These are phyloP conservation scores for Pelecanus crispus DNA, from an alignment of 2,113 vertebrate species.

Conservation along the genomic window DNA sequence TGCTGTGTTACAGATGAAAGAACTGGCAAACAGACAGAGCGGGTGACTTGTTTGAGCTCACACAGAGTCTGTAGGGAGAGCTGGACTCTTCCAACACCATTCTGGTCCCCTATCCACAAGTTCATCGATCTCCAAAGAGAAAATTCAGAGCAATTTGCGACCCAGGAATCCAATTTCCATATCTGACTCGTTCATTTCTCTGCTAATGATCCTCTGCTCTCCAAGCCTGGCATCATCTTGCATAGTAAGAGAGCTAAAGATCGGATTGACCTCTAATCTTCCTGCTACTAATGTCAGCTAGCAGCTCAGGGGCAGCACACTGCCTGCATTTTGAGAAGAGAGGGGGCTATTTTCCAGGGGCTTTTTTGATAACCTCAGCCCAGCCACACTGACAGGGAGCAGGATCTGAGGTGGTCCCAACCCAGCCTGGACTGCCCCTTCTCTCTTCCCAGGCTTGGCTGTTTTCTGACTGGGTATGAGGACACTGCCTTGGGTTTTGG, in stretches of 20 bases:
- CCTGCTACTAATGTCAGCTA: not conserved
- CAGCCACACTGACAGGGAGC: not conserved
- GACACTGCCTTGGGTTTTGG: not conserved
- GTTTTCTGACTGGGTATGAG: not conserved
- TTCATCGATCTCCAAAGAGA: not conserved
- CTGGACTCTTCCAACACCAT: not conserved
- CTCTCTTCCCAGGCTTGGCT: not conserved
- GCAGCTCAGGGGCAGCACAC: not conserved
- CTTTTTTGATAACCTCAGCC: not conserved
- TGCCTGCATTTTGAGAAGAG: not conserved
- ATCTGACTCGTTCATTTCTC: not conserved
- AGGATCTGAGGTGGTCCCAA: not conserved
- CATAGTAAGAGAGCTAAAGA: not conserved
- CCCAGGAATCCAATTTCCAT: not conserved
- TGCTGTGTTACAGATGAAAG: not conserved
- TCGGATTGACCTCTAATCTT: not conserved
- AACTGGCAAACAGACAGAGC: not conserved
- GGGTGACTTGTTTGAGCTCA: not conserved
- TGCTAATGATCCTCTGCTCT: not conserved
- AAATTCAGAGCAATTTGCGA: not conserved
- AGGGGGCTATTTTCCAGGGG: not conserved
- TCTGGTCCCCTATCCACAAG: not conserved
- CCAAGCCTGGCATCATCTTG: not conserved
- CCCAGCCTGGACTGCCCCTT: not conserved
- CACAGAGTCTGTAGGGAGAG: not conserved